Conservation (phyloP, 92 coral and sea anemone species). For the Phymanthus crucifer region DNA sequence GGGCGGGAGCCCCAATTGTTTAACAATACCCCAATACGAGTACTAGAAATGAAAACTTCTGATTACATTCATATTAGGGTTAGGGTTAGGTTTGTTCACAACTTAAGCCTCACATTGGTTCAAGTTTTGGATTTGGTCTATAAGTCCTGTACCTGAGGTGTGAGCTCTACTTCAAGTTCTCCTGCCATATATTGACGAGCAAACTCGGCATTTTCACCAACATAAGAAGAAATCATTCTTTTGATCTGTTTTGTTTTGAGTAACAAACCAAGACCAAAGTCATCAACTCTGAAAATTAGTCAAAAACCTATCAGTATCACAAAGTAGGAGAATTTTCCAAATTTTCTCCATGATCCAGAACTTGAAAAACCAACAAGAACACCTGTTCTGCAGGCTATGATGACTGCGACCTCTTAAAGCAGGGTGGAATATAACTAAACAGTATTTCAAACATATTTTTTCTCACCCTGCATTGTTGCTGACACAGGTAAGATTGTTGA, state of each 20-base stretch:
- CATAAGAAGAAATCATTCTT: slow-evolving; percentile 97
- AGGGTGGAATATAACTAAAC: background rate
- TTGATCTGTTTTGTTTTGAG: slow-evolving; percentile 87
- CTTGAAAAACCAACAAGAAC: too few relatives aligned
- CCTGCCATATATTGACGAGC: slow-evolving; percentile 95
- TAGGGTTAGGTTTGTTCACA: background rate
- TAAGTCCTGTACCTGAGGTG: slow-evolving; percentile 74
- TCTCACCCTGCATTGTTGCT: slow-evolving; percentile 99
- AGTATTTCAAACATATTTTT: background rate
- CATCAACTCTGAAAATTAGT: slow-evolving; percentile 74
- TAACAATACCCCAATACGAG: too few relatives aligned
- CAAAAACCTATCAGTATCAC: background rate
- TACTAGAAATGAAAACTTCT: too few relatives aligned
- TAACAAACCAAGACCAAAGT: slow-evolving; percentile 95
- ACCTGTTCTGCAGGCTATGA: background rate
- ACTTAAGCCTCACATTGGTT: too few relatives aligned
- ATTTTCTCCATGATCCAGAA: too few relatives aligned
- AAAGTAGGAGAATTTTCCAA: too few relatives aligned
- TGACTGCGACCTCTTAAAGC: background rate
- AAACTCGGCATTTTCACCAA: slow-evolving; percentile 97
- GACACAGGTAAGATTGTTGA: slow-evolving; percentile 83
- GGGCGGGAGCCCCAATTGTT: too few relatives aligned
- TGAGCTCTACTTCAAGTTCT: slow-evolving; percentile 95
- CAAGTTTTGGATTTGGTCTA: background rate
- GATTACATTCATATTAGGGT: too few relatives aligned